These are phyloP conservation scores for Helicoverpa assulta DNA, from an alignment of 2,888 invertebrate genomes.

Conservation along the genomic window DNA sequence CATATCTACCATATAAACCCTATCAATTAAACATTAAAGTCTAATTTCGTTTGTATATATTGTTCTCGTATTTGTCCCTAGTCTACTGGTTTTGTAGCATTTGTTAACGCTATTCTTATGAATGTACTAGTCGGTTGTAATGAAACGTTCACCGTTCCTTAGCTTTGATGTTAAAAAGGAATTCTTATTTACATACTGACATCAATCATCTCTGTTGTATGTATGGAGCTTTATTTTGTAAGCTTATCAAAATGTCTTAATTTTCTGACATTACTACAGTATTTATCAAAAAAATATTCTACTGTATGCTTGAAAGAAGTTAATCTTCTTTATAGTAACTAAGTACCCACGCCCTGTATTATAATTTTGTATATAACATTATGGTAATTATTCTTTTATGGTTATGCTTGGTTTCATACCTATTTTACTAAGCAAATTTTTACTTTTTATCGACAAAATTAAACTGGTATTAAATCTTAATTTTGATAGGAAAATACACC, in stretches of 20 bases:
- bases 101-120: constrained; percentile 61
- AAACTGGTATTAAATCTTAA: not conserved
- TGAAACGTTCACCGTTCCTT: constrained; percentile 50
- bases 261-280: not conserved
- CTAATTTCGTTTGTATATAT: constrained; percentile 40
- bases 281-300: not conserved
- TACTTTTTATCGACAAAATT: not conserved
- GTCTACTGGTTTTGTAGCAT: constrained; percentile 54
- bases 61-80: constrained; percentile 27
- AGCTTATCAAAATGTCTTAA: not conserved
- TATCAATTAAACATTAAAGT: constrained; percentile 62
- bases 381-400: constrained; percentile 7
- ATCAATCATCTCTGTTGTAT: constrained; percentile 18
- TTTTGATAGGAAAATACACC: constrained; percentile 6
- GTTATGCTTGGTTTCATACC: constrained; percentile 1
- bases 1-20: constrained; percentile 62
- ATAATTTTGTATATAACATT: too few relatives aligned
- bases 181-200: constrained; percentile 11
- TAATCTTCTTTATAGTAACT: not conserved
- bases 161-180: constrained; percentile 40
- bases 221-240: not conserved
- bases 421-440: constrained; percentile 8
- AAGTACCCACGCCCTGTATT: too few relatives aligned
- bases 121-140: constrained; percentile 57
- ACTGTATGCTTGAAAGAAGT: not conserved